Evolutionary conservation across 2,113 vertebrate genomes (phyloP), one percentile per base, ranked within the genome.

Genomic region (Cariama cristata): DNA sequence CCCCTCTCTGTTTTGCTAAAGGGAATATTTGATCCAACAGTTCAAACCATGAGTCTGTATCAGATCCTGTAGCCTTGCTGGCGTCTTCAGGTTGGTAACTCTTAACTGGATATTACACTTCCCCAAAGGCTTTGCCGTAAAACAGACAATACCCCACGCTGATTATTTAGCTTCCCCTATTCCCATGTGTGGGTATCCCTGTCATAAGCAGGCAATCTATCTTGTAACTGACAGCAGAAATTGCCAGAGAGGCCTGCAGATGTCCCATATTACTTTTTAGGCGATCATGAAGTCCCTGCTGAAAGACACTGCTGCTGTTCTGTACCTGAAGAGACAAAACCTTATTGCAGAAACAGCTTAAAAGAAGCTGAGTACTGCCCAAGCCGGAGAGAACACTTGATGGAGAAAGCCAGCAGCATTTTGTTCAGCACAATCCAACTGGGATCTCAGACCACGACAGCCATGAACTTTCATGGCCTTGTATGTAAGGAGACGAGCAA

Each of bases 141-240:
- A 79, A 19, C 67, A 93, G 35, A 64, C 74, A 73, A 75, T 32
- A 87, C 10, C 38, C 47, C 35, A 71, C 74, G 58, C 12, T 56
- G 26, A 71, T 85, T 74, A 56, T 68, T 76, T 24, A 94, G 75
- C 26, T 66, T 83, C 59, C 45, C 77, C 55, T 60, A 8, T 9
- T 88, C 67, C 81, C 63, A 8, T 19, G 42, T 10, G 5, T 73
- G 85, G 55, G 66, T 53, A 88, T 30, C 50, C 53, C 82, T 52
- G 55, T 47, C 58, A 49, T 24, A 76, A 47, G 12, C 32, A 83
- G 19, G 22, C 62, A 71, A 82, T 64, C 63, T 28, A 9, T 60
- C 88, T 93, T 60, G 35, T 45, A n/a, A 21, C 32, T 83, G 79
- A 79, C 75, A 93, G 59, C 38, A 86, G 75, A 79, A 86, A 93